A percentile compares a stretch with the other conserved stretches of the same genome.
Conservation (phyloP, 2,888 invertebrate species). For the Dendrolimus pini region DNA sequence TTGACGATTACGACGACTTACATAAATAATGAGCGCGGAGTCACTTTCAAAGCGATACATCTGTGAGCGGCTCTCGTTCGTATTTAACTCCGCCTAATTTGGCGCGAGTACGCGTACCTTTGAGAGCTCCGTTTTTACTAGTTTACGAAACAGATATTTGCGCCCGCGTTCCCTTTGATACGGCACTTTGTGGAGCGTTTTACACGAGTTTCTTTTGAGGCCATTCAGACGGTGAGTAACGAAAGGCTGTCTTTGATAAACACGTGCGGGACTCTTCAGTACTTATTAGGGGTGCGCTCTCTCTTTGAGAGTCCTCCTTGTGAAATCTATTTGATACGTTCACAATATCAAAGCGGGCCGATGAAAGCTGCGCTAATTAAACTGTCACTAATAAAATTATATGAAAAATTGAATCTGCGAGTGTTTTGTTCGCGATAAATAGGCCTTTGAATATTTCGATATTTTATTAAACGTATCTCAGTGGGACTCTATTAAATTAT, state of each 20-base stretch:
- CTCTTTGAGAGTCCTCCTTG: slow-evolving; percentile 75
- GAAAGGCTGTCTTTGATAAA: slow-evolving; percentile 78
- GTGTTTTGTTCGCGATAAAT: slow-evolving; percentile 46
- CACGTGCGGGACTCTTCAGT: slow-evolving; percentile 77
- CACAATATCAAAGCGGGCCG: slow-evolving; percentile 70
- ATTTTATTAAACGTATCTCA: slow-evolving; percentile 17
- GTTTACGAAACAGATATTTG: slow-evolving; percentile 77
- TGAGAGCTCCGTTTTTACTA: slow-evolving; percentile 75
- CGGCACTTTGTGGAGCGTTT: slow-evolving; percentile 76
- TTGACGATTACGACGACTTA: slow-evolving; percentile 65
- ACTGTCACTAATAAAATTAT: slow-evolving; percentile 75
- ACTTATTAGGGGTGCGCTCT: slow-evolving; percentile 74
- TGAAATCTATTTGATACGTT: slow-evolving; percentile 75
- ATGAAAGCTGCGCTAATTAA: slow-evolving; percentile 74
- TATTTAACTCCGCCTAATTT: slow-evolving; percentile 76
- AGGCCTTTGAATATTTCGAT: slow-evolving; percentile 29
- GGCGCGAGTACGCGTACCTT: slow-evolving; percentile 73
- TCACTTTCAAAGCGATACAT: slow-evolving; percentile 69
- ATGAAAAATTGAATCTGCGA: slow-evolving; percentile 63
- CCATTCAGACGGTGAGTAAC: slow-evolving; percentile 77
- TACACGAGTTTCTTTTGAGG: slow-evolving; percentile 77
- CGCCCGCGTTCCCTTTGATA: slow-evolving; percentile 76
- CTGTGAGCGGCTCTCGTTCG: slow-evolving; percentile 63
- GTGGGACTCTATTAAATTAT: neutral
- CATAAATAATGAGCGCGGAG: slow-evolving; percentile 70